Evolutionary conservation across 2,113 vertebrate species (phyloP), one percentile per base, ranked within the genome.

Genomic region (Sinocyclocheilus anophthalmus): DNA sequence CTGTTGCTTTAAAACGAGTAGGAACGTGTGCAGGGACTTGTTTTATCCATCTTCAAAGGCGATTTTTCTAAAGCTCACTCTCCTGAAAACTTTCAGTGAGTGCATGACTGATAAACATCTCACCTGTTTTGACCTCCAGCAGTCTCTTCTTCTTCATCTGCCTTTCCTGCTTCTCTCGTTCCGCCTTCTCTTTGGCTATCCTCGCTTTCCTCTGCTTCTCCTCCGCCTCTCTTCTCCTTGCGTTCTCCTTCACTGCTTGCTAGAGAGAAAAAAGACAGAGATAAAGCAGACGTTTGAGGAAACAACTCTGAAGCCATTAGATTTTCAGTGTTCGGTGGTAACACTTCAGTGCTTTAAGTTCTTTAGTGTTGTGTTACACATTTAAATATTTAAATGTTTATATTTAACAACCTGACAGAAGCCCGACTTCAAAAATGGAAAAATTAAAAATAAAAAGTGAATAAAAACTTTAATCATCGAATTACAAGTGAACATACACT

Each of bases 241-340:
- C 84, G 89, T 99, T 99, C 88, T 99, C 97, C 92, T 97, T 98
- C 85, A 96, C 88, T 75, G 96, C 97, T 97, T 97, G 97, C 97
- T 99, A 91, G 91, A 90, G 63, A 79, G 57, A 80, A 26, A 70
- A 70, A 22, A 57, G 45, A 12, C 55, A 13, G 26, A 63, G 55
- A 59, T 45, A 81, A 8, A 79, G 2, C 13, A n/a, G 76, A 12
- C 7, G 12, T 37, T 37, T 78, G 73, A 50, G 73, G 73, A 76
- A 76, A 24, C 5, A 50, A 48, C 12, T 67, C 63, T 67, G 63
- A 67, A 26, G 63, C 11, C 0, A 67, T 16, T 12, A 63, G n/a
- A 63, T 14, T 13, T 14, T 26, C 26, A 30, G 5, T 16, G 63
- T 67, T 67, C 1, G n/a, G 63, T 67, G 22, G 57, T 10, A 6